phyloP scores from a whole-genome alignment of 2,888 invertebrate species.

The Rhaphigaster nebulosa region DNA sequence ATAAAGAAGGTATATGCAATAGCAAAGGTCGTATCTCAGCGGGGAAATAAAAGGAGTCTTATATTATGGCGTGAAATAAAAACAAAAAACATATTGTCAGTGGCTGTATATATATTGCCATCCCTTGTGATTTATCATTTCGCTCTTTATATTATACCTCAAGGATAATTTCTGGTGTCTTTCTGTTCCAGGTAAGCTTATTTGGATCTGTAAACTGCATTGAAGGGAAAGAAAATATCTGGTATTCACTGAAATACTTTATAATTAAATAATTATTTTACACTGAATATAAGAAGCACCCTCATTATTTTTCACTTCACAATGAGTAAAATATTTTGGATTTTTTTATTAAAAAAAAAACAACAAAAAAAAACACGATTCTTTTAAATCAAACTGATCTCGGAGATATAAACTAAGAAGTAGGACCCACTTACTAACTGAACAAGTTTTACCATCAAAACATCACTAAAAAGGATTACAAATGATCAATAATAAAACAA shows the following conservation, averaged over 20 bases:
- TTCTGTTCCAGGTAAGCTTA: conserved; percentile 5
- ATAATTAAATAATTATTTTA: background rate
- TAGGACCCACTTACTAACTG: too few relatives aligned
- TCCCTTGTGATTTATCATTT: conserved; percentile 12
- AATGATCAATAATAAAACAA: too few relatives aligned
- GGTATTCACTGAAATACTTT: background rate
- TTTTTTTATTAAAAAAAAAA: too few relatives aligned
- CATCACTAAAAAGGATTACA: too few relatives aligned
- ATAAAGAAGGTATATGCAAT: background rate
- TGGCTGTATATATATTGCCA: conserved; percentile 23
- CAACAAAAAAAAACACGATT: too few relatives aligned
- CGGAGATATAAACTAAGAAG: too few relatives aligned
- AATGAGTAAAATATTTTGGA: too few relatives aligned
- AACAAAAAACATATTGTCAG: background rate
- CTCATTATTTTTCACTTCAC: too few relatives aligned
- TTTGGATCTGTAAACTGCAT: background rate
- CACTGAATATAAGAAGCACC: too few relatives aligned
- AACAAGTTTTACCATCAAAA: too few relatives aligned
- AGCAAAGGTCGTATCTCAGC: conserved; percentile 5
- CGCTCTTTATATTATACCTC: background rate
- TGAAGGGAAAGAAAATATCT: background rate
- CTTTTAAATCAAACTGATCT: too few relatives aligned
- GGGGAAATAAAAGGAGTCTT: background rate
- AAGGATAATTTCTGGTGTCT: conserved; percentile 31
- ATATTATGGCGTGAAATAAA: conserved; percentile 30